These are phyloP conservation scores for Neodiprion lecontei DNA, from an alignment of 1,140 invertebrate species.

Conservation along the genomic window DNA sequence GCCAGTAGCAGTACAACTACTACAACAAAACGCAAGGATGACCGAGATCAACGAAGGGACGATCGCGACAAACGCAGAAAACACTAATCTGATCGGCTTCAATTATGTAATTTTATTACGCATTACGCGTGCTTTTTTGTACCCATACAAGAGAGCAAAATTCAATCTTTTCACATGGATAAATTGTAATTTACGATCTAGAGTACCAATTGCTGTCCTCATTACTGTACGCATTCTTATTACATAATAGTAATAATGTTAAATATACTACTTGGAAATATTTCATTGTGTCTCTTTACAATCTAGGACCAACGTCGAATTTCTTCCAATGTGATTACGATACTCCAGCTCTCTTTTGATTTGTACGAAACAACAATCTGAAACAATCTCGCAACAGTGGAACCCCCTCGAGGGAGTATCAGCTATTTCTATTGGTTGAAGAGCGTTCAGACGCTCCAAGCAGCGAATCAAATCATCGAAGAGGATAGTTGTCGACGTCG, in stretches of 20 bases:
- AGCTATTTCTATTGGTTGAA: neutral
- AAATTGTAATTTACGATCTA: no score
- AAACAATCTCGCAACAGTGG: no score
- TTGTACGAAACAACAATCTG: no score
- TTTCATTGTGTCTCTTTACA: no score
- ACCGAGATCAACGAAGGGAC: slow-evolving; percentile 51
- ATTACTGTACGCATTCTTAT: no score
- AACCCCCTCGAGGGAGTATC: neutral
- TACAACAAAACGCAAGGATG: slow-evolving; percentile 54
- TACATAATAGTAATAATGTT: no score
- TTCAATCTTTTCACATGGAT: no score
- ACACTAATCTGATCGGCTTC: slow-evolving; percentile 38
- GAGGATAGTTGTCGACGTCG: neutral
- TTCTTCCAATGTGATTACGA: no score
- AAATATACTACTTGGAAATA: no score
- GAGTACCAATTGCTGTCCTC: no score
- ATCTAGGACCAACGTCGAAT: no score
- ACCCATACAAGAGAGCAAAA: neutral
- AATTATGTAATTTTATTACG: neutral
- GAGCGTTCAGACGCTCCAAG: neutral
- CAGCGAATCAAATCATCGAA: neutral
- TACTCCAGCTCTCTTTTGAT: no score
- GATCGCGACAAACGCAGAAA: slow-evolving; percentile 57
- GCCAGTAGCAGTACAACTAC: slow-evolving; percentile 67
- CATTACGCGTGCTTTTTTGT: neutral